Conservation (phyloP, 2,113 vertebrate species). For the Actenoides lindsayi region DNA sequence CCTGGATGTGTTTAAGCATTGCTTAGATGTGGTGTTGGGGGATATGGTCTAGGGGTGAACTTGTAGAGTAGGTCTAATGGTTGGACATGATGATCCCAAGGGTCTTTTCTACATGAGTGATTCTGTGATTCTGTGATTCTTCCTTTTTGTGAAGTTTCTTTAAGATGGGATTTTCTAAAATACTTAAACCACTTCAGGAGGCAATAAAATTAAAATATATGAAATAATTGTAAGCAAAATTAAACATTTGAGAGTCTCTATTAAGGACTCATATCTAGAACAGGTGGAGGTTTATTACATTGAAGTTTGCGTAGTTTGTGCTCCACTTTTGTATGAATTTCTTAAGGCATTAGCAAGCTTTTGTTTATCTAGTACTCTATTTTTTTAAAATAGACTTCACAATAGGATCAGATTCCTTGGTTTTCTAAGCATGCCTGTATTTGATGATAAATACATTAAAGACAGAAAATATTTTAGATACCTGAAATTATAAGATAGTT, state of each 20-base stretch:
- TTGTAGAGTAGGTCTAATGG: too few relatives aligned
- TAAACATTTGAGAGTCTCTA: background rate
- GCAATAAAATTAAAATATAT: background rate
- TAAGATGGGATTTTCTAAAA: background rate
- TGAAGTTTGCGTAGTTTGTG: background rate
- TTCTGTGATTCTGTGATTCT: too few relatives aligned
- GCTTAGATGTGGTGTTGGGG: too few relatives aligned
- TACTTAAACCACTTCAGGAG: background rate
- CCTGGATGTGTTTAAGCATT: too few relatives aligned
- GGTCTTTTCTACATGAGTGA: too few relatives aligned
- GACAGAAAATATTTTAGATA: background rate
- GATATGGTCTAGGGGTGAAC: too few relatives aligned
- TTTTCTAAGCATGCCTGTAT: background rate
- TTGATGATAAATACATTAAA: background rate
- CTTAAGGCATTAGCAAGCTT: background rate
- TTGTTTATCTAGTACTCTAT: background rate
- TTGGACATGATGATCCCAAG: too few relatives aligned
- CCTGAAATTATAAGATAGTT: background rate
- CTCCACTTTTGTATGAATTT: background rate
- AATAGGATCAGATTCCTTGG: background rate
- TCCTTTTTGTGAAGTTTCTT: background rate
- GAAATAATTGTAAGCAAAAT: background rate
- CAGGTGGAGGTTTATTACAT: fast-evolving
- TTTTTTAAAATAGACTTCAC: background rate
- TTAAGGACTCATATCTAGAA: background rate